Evolutionary conservation across 2,888 invertebrate species (phyloP).

Genomic region (Cephus spinipes): DNA sequence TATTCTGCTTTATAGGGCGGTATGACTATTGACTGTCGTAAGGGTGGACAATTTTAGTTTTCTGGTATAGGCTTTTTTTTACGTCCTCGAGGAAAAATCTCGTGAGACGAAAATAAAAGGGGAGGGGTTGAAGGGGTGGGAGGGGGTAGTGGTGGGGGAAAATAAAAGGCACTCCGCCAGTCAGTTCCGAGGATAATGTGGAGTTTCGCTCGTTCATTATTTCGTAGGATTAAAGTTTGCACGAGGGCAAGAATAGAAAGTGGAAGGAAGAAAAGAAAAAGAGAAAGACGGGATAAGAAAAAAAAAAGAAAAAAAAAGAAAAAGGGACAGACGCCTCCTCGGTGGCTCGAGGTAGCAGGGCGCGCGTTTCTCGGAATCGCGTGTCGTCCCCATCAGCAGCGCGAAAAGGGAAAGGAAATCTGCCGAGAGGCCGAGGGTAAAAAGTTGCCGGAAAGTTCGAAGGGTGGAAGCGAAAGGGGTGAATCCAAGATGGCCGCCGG

Average conservation of each 20-base stretch:
- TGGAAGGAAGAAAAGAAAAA: background rate
- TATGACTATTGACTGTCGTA: too few relatives aligned
- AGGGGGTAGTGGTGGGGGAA: too few relatives aligned
- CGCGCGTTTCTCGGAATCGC: background rate
- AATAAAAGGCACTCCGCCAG: too few relatives aligned
- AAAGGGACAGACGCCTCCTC: background rate
- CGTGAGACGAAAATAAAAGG: too few relatives aligned
- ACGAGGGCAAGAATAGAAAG: background rate
- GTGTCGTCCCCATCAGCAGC: background rate
- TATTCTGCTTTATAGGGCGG: too few relatives aligned
- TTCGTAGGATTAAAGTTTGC: too few relatives aligned
- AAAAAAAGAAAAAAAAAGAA: too few relatives aligned
- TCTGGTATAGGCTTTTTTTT: too few relatives aligned
- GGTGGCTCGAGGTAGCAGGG: background rate
- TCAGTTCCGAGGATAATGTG: too few relatives aligned
- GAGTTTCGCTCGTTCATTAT: too few relatives aligned
- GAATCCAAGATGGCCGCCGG: conserved; percentile 36
- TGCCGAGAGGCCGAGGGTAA: background rate
- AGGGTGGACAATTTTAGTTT: too few relatives aligned
- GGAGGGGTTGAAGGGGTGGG: rapidly evolving
- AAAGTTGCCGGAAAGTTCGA: background rate
- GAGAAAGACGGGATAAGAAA: background rate
- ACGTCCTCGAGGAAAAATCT: too few relatives aligned
- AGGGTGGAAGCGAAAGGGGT: background rate
- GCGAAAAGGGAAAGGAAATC: background rate